Evolutionary conservation across 2,888 invertebrate species (phyloP), one percentile per base, ranked within the genome.

Genomic region (Diarsia dahlii): DNA sequence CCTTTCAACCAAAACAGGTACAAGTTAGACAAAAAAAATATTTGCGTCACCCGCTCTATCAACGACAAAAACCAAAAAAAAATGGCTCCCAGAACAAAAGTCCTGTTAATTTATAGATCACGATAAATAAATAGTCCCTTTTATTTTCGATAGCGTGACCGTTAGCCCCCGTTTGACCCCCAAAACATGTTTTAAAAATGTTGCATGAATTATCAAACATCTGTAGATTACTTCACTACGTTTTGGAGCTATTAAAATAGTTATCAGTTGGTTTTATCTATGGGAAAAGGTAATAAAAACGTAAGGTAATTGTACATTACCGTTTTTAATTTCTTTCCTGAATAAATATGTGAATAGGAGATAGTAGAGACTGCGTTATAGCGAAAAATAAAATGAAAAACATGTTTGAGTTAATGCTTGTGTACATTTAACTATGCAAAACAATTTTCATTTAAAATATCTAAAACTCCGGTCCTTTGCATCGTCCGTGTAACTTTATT

Each of bases 51-150:
- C 80, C 79, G 81, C 79, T 84, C 84, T 86, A 87, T 85, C 84
- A 85, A 83, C 76, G 86, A 87, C 82, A 9, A 82, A 71, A 80
- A 71, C 81, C 72, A 85, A 88, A 89, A 84, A 84, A 88, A 86
- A 84, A 89, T 78, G 87, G 81, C 78, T 76, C 75, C 75, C 87
- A 86, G 90, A 89, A 92, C 92, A 91, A 91, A 91, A 89, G 86
- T 82, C 77, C 82, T 78, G 81, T 89, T 91, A 90, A 92, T 92
- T 92, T 92, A 93, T 93, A 89, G 91, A 92, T 92, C 90, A 82
- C 85, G 90, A 91, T 92, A 87, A 23, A 77, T 86, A 80, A 23
- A 77, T 86, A 80, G 80, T 86, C 87, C 90, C 88, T 87, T 62
- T 86, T 85, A 84, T 88, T 87, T 45, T 84, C 67, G 76, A 72